Percentiles rank a stretch among this genome's conserved stretches.
Evolutionary conservation across 2,797 vertebrate genomes (phyloP).

Genomic region (Poecilia picta): DNA sequence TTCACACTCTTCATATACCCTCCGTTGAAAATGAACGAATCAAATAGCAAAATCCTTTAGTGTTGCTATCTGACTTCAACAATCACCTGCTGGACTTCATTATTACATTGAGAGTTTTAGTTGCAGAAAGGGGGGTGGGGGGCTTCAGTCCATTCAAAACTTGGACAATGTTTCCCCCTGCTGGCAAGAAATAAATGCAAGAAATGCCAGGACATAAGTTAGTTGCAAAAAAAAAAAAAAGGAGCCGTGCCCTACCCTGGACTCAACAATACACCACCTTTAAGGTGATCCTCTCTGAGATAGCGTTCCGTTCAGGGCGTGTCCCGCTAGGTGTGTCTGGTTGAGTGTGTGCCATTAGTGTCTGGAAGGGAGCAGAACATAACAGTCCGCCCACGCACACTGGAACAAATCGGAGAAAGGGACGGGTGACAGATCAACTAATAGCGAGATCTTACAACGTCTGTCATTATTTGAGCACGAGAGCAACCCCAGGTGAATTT

Average conservation of each 20-base stretch:
- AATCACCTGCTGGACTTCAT: not conserved
- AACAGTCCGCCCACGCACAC: not conserved
- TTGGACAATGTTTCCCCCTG: conserved; percentile 58
- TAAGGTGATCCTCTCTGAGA: conserved; percentile 6
- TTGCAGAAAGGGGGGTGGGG: too few relatives aligned
- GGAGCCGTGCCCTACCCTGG: not conserved
- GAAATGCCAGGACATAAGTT: not conserved
- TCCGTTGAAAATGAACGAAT: not conserved
- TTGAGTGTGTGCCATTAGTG: conserved; percentile 8
- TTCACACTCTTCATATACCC: not conserved
- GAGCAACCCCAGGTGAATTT: not conserved
- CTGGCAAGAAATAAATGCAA: conserved; percentile 22
- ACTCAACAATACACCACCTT: too few relatives aligned
- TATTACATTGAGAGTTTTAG: not conserved
- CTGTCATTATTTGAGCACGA: not conserved
- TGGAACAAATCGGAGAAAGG: not conserved
- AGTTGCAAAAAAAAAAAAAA: not conserved
- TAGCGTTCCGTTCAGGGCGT: conserved; percentile 42
- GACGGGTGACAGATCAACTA: not conserved
- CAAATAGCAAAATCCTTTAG: not conserved
- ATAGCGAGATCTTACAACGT: not conserved
- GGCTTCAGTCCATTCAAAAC: not conserved
- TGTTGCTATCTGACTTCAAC: not conserved
- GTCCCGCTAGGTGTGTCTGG: conserved; percentile 62
- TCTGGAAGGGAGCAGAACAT: not conserved